Percentiles rank a stretch among this genome's conserved stretches.
phyloP scores from a whole-genome alignment of 2,888 invertebrate species.

The Helleia helle region DNA sequence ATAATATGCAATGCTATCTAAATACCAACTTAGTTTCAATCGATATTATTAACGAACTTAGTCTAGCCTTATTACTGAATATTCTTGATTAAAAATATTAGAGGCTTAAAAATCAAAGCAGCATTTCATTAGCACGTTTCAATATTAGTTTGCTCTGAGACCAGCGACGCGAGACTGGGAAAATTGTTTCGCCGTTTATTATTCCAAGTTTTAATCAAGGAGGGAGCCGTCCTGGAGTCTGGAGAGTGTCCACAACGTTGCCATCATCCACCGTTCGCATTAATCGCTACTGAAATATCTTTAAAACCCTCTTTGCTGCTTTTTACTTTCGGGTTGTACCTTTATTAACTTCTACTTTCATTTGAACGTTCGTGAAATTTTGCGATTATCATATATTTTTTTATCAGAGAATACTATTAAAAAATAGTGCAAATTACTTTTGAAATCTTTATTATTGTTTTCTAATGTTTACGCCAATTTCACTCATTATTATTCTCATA shows the following conservation, averaged over 20 bases:
- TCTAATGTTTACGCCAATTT: too few relatives aligned
- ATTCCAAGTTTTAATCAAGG: constrained; percentile 69
- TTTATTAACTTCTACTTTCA: too few relatives aligned
- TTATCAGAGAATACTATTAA: too few relatives aligned
- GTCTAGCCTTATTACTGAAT: constrained; percentile 2
- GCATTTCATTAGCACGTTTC: constrained; percentile 38
- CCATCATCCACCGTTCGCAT: constrained; percentile 36
- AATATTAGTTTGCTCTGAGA: constrained; percentile 51
- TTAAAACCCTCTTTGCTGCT: constrained; percentile 9
- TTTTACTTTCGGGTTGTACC: not conserved
- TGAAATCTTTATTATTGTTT: too few relatives aligned
- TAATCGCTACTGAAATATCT: constrained; percentile 49
- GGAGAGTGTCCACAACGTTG: constrained; percentile 41
- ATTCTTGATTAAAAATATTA: constrained; percentile 4
- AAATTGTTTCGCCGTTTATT: constrained; percentile 66
- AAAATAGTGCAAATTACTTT: too few relatives aligned
- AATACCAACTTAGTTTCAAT: too few relatives aligned
- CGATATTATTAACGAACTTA: constrained; percentile 1
- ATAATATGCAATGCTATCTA: too few relatives aligned
- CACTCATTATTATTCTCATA: too few relatives aligned
- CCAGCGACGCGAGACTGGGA: constrained; percentile 37
- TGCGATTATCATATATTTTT: too few relatives aligned
- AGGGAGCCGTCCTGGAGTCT: constrained; percentile 40
- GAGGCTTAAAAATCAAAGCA: constrained; percentile 27
- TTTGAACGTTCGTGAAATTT: too few relatives aligned